Evolutionary conservation across 2,888 invertebrate species (phyloP).

Genomic region (Apodemia zela): DNA sequence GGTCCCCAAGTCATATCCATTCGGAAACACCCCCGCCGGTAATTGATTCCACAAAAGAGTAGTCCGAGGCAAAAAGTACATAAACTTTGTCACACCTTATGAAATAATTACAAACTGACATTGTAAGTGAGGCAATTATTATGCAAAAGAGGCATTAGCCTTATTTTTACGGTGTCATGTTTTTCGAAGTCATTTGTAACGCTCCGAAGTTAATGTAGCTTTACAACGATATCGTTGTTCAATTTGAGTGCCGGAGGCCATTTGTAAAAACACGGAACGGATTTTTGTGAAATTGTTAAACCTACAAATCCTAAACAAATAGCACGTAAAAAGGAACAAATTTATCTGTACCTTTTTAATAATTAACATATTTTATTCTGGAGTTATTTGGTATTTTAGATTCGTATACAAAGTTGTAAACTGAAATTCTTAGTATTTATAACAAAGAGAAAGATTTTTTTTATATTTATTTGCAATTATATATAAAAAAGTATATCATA

Average conservation of each 20-base stretch:
- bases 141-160: neutral
- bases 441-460: too few species aligned
- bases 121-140: neutral
- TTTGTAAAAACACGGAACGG: constrained; percentile 9
- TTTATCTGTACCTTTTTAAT: neutral
- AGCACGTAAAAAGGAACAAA: neutral
- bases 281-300: constrained; percentile 11
- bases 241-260: neutral
- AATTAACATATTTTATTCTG: neutral
- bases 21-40: too few species aligned
- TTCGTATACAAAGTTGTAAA: neutral
- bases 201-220: neutral
- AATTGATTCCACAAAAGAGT: too few species aligned
- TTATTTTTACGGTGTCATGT: neutral
- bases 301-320: neutral
- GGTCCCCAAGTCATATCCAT: too few species aligned
- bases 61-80: too few species aligned
- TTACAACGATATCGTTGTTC: constrained; percentile 2
- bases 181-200: neutral
- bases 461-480: too few species aligned
- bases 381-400: neutral
- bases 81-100: neutral
- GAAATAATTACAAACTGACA: neutral
- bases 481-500: too few species aligned
- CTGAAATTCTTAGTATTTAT: neutral